These are phyloP conservation scores for Oreochromis spilurus DNA, from an alignment of 2,113 vertebrate species.

Conservation along the genomic window DNA sequence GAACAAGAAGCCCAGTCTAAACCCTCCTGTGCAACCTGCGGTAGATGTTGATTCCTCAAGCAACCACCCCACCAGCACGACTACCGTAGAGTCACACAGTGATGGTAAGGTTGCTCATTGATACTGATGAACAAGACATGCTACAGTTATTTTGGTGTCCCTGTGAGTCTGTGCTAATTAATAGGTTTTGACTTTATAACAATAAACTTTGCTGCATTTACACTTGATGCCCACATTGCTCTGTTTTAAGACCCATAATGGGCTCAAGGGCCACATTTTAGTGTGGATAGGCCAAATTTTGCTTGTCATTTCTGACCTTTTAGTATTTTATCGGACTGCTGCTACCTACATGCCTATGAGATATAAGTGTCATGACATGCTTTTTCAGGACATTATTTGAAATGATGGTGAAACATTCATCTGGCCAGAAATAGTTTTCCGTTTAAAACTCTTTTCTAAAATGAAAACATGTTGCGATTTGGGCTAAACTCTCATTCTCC, in stretches of 20 bases:
- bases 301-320: not conserved
- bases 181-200: not conserved
- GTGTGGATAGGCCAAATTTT: not conserved
- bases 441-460: not conserved
- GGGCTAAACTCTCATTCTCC: not conserved
- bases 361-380: not conserved
- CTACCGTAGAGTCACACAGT: slow-evolving; percentile 55
- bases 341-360: not conserved
- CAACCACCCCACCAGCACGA: slow-evolving; percentile 10
- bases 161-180: not conserved
- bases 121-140: not conserved
- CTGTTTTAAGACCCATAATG: not conserved
- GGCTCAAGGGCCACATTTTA: not conserved
- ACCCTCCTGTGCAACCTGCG: not conserved
- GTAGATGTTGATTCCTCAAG: slow-evolving; percentile 29
- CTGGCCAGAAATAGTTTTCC: not conserved
- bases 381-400: not conserved
- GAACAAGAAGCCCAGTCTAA: slow-evolving; percentile 33
- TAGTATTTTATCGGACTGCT: not conserved
- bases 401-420: not conserved
- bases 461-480: not conserved
- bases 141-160: not conserved
- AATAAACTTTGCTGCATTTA: not conserved
- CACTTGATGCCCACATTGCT: not conserved
- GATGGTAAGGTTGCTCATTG: slow-evolving; percentile 63